Base-by-base conservation (phyloP, 1,140 invertebrate genomes). In the Drosophila sp. region DNA sequence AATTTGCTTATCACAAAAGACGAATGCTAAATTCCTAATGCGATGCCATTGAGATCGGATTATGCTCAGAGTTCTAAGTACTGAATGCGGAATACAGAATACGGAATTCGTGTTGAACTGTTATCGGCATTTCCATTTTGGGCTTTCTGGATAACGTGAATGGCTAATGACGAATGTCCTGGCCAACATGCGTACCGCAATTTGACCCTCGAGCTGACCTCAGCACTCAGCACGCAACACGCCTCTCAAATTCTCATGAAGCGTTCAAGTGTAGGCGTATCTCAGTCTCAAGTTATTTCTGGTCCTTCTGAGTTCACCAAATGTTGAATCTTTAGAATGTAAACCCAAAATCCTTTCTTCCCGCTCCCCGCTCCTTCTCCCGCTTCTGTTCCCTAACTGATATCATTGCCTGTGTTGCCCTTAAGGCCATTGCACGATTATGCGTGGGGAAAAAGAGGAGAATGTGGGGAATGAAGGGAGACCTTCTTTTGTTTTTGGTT, bases 381-480 rank as follows among this genome's bases (percentile, higher is more conserved):
- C 13, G 3, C 40, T 7, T 45, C 16, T 2, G 0, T 21, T 21
- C 7, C 27, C 27, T 8, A 6, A 25, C 11, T 16, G 27, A 53
- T 62, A 45, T 58, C 46, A 21, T 25, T 59, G 27, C 41, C 40
- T 38, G n/a, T 32, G 18, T 3, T 36, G 61, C 48, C 59, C 27
- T 38, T 38, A 25, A 14, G 54, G 71, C 65, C 71, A 81, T 54
- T 74, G 78, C 63, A 77, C 78, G 78, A 81, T 81, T 81, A 81
- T 81, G 75, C 63, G 56, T 46, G 45, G 45, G 45, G 11, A 25
- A 9, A 18, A 34, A 63, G 48, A 38, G n/a, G 16, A 36, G 16
- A 6, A 21, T 11, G 21, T 0, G n/a, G 25, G 0, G n/a, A 7
- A 14, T n/a, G 4, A 25, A 7, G 4, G 45, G 3, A 5, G 3